Evolutionary conservation across 2,888 invertebrate species (phyloP), one percentile per base, ranked within the genome.

Genomic region (Standfussiana lucernea): DNA sequence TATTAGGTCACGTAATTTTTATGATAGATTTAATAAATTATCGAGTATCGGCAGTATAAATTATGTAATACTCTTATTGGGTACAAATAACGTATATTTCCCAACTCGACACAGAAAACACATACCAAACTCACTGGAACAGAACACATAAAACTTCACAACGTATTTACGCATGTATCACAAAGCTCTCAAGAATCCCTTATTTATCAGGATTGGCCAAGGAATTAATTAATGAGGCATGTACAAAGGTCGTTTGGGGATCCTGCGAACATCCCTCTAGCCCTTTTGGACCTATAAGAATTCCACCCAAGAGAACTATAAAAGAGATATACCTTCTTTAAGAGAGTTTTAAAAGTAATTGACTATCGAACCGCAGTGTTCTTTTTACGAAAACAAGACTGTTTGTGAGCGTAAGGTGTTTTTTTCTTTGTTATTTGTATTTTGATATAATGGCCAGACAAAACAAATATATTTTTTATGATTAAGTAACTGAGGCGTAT

Each of bases 211-310:
- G 91, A 93, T 92, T 91, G 91, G 90, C 86, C 86, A 77, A 90
- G 86, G 92, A 93, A 93, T 94, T 94, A 94, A 94, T 94, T 94
- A 94, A 93, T 93, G 93, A 90, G 90, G 89, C 90, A 88, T 89
- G 91, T 89, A 90, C 89, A 90, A 90, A 90, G 91, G 90, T 90
- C 90, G 92, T 91, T 92, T 88, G 83, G 87, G 86, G 83, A 87
- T 85, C 79, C 82, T 79, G 72, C 83, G 79, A 83, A 84, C 82
- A 81, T 83, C 84, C 80, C 84, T 73, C 77, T 72, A 89, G 88
- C 88, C 90, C 88, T 90, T 79, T 88, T 86, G 85, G 86, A 83
- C 82, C 86, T 83, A 81, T 64, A 89, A 88, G 83, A 90, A 91
- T 90, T 88, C 85, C 75, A 86, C 89, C 88, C 90, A 76, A 80